These are phyloP conservation scores for Tachina grossa DNA, from an alignment of 2,888 invertebrate species.

Conservation along the genomic window DNA sequence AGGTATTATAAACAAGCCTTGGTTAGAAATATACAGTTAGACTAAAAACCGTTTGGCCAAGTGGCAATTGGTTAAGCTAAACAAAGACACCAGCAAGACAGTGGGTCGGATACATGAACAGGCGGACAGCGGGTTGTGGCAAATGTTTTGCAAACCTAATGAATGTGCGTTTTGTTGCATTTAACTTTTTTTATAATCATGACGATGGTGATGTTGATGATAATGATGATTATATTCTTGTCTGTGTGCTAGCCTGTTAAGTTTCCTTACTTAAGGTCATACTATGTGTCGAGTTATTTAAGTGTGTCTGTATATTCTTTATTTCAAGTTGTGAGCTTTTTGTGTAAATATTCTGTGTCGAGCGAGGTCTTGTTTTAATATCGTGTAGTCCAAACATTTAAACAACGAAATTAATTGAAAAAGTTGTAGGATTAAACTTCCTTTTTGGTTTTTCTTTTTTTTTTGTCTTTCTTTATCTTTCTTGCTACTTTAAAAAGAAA, in stretches of 20 bases:
- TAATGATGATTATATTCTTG: neutral
- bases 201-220: neutral
- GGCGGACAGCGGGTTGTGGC: neutral
- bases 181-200: constrained; percentile 2
- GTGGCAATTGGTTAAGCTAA: constrained; percentile 11
- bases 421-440: constrained; percentile 63
- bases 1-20: constrained; percentile 33
- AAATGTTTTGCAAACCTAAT: constrained; percentile 21
- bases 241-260: constrained; percentile 27
- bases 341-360: neutral
- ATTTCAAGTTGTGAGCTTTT: neutral
- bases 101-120: neutral
- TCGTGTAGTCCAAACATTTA: constrained; percentile 54
- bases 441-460: constrained; percentile 38
- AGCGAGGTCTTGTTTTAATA: constrained; percentile 56
- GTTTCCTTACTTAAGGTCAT: constrained; percentile 38
- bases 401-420: constrained; percentile 64
- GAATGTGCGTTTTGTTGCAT: constrained; percentile 37
- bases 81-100: constrained; percentile 8
- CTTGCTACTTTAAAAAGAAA: neutral
- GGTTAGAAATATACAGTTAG: constrained; percentile 7
- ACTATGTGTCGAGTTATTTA: constrained; percentile 6
- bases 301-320: neutral
- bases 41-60: constrained; percentile 22
- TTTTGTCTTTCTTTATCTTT: constrained; percentile 29